Base-by-base conservation (phyloP, 2,797 vertebrate species). In the Sitta carolinensis region DNA sequence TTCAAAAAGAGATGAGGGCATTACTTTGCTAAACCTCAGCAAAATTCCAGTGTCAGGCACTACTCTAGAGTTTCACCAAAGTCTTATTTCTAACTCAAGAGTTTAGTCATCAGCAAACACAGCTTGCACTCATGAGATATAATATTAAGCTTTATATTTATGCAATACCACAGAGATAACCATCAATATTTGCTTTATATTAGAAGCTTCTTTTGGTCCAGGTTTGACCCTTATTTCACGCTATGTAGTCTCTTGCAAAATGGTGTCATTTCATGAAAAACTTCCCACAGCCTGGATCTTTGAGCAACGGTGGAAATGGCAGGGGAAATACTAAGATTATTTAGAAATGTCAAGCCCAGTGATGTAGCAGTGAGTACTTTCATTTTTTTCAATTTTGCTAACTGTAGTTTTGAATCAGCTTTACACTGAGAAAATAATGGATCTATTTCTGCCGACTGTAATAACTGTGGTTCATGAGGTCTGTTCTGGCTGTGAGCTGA, bases 401-500 rank as follows among this genome's bases (percentile, higher is more conserved):
- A 93, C 93, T 51, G 50, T n/a, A 58, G 36, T 75, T 86, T 84
- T 93, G 93, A 89, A 85, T 92, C 72, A 81, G 81, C n/a, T 79
- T 83, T 95, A 84, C 59, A 64, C 58, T 87, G 93, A 95, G 89
- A 95, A 95, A 96, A 95, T 93, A 95, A 88, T 3, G 2, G 86
- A 87, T 79, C 80, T 95, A 51, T 93, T 95, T 93, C 84, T 92
- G 86, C 79, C 3, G 0, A 75, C 69, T 84, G 34, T 62, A 96
- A 94, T 94, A 96, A 96, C 89, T 66, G 76, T 63, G 52, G 85
- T 79, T 88, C 66, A 18, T 42, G 47, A 95, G 51, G 29, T 93
- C 76, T 84, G 38, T 20, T 73, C 66, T 5, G 14, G 72, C 86
- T 89, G 89, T 43, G 36, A 87, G 62, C 51, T 73, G 66, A 62